A percentile compares a stretch with the other conserved stretches of the same genome.
Evolutionary conservation across 2,888 invertebrate genomes (phyloP).

Genomic region (Oxyscelio sp.): DNA sequence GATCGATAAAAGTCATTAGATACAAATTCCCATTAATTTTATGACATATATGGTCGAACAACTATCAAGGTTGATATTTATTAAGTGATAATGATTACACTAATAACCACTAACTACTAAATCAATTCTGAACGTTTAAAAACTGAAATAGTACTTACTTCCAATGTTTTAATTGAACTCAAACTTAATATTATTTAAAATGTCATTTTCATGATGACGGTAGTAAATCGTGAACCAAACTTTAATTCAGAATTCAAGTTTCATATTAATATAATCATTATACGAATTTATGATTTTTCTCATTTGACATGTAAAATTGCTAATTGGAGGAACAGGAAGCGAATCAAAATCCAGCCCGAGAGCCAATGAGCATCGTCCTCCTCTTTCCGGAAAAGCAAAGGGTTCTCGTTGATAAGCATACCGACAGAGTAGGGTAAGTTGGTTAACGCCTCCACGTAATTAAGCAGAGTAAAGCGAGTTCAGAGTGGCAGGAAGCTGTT

Average conservation of each 20-base stretch:
- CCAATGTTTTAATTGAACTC: conserved; percentile 25
- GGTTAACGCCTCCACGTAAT: conserved; percentile 88
- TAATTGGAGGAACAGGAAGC: conserved; percentile 69
- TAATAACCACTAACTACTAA: conserved; percentile 46
- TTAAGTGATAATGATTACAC: conserved; percentile 25
- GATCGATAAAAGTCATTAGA: conserved; percentile 43
- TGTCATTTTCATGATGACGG: conserved; percentile 21
- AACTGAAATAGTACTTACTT: conserved; percentile 23
- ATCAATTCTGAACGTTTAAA: conserved; percentile 45
- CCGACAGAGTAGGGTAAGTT: conserved; percentile 82
- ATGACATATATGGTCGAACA: conserved; percentile 23
- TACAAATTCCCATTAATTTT: conserved; percentile 38
- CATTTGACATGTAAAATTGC: conserved; percentile 50
- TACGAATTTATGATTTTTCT: conserved; percentile 37
- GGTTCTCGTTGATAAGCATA: conserved; percentile 80
- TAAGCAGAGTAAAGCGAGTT: conserved; percentile 85
- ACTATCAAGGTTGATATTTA: neutral
- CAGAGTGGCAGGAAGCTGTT: conserved; percentile 73
- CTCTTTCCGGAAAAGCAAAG: conserved; percentile 81
- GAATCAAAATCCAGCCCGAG: conserved; percentile 66
- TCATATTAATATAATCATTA: conserved; percentile 19
- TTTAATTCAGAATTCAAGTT: conserved; percentile 20
- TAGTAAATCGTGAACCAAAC: conserved; percentile 13
- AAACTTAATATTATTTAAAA: conserved; percentile 23
- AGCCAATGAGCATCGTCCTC: conserved; percentile 81